A percentile compares a stretch with the other conserved stretches of the same genome.
Conservation (phyloP, 2,888 invertebrate species). For the Cheilosia soror region DNA sequence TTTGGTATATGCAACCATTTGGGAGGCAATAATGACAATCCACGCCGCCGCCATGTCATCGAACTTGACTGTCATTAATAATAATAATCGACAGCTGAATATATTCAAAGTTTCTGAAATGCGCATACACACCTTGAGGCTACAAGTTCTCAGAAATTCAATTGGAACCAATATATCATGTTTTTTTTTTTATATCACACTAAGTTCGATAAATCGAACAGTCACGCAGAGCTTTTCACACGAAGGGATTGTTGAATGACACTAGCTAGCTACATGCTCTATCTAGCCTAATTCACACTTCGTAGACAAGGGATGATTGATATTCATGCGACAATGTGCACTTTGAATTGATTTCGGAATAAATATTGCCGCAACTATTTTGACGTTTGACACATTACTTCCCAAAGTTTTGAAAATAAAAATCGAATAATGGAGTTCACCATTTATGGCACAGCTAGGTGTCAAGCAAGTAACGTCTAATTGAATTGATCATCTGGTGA, state of each 20-base stretch:
- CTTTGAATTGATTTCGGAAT: background rate
- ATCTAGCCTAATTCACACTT: background rate
- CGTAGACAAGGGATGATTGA: conserved; percentile 31
- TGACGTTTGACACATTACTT: too few relatives aligned
- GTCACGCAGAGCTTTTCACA: conserved; percentile 53
- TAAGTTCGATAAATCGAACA: conserved; percentile 40
- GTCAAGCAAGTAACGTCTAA: too few relatives aligned
- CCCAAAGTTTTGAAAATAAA: too few relatives aligned
- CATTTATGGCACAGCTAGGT: too few relatives aligned
- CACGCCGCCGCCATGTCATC: background rate
- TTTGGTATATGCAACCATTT: background rate
- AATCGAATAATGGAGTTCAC: too few relatives aligned
- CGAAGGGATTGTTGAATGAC: conserved; percentile 48
- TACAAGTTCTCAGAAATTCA: conserved; percentile 9
- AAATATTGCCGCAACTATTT: too few relatives aligned
- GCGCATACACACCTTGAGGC: conserved; percentile 9
- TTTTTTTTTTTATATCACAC: conserved; percentile 6
- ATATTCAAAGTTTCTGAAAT: background rate
- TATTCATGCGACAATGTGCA: conserved; percentile 13
- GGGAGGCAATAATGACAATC: too few relatives aligned
- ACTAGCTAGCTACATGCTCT: background rate
- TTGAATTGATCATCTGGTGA: too few relatives aligned
- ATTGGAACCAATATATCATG: conserved; percentile 34
- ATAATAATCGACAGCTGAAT: conserved; percentile 3
- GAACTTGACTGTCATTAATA: conserved; percentile 1